These are phyloP conservation scores for Trissonchulus latispiculum DNA, from an alignment of 2,888 invertebrate species.

Conservation along the genomic window DNA sequence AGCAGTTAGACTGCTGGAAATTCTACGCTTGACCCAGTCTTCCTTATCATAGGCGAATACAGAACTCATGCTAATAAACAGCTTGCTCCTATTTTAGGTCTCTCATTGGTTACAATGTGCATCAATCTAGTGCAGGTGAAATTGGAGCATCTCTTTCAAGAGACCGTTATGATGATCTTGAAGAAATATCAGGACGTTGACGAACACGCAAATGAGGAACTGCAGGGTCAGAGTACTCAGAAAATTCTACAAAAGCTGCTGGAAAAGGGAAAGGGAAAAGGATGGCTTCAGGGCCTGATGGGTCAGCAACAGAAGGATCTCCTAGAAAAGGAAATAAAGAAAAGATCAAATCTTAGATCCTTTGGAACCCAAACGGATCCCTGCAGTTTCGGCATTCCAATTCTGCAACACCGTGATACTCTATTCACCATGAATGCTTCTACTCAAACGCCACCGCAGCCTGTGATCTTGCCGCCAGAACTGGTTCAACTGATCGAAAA, in stretches of 20 bases:
- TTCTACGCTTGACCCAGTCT: too few relatives aligned
- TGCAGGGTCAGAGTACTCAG: background rate
- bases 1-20: too few relatives aligned
- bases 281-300: background rate
- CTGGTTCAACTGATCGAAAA: background rate
- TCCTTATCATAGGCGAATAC: too few relatives aligned
- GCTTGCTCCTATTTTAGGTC: too few relatives aligned
- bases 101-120: slow-evolving; percentile 38
- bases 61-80: too few relatives aligned
- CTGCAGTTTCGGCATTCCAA: background rate
- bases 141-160: slow-evolving; percentile 15
- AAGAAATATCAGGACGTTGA: slow-evolving; percentile 33
- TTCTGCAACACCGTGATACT: too few relatives aligned
- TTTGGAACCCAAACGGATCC: background rate
- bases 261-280: background rate
- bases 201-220: background rate
- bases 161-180: slow-evolving; percentile 39
- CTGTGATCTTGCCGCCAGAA: background rate
- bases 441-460: background rate
- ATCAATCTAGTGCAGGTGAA: slow-evolving; percentile 34
- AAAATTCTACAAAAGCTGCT: background rate
- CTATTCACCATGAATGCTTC: background rate
- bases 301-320: background rate
- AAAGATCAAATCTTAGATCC: background rate
- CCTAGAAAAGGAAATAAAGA: background rate